Conservation (phyloP, 2,797 vertebrate species). For the Enteromius mattozi region DNA sequence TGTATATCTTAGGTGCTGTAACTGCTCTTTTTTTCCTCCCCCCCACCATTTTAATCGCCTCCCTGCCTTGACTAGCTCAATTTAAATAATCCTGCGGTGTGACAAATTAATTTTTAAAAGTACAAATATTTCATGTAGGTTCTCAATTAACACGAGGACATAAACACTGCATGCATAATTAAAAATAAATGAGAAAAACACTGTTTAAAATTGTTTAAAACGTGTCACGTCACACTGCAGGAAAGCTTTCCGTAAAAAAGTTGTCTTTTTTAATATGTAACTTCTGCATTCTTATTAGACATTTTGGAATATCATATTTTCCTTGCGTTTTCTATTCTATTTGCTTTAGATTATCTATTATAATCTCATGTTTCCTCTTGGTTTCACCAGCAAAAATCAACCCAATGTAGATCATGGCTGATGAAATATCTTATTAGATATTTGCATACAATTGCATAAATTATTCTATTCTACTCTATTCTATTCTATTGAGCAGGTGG, state of each 20-base stretch:
- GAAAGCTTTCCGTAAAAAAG: background rate
- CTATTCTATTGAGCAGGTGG: background rate
- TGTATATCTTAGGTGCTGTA: background rate
- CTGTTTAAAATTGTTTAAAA: background rate
- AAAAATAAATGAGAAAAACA: slow-evolving; percentile 16
- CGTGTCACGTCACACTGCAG: background rate
- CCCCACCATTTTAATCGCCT: background rate
- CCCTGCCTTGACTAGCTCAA: background rate
- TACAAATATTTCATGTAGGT: slow-evolving; percentile 27
- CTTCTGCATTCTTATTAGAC: background rate
- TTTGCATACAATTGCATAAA: background rate
- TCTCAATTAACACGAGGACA: slow-evolving; percentile 26
- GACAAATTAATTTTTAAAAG: slow-evolving; percentile 34
- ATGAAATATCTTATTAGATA: slow-evolving; percentile 16
- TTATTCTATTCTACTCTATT: background rate
- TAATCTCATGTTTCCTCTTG: background rate
- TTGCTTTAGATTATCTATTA: background rate
- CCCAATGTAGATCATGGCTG: slow-evolving; percentile 28
- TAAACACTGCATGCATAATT: slow-evolving; percentile 30
- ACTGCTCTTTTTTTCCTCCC: background rate
- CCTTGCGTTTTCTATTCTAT: background rate
- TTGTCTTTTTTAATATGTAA: too few relatives aligned
- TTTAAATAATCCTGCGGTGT: slow-evolving; percentile 39
- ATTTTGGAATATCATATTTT: background rate
- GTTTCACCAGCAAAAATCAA: background rate